Base-by-base conservation (phyloP, 2,797 vertebrate species). In the Hephaestus fuliginosus region DNA sequence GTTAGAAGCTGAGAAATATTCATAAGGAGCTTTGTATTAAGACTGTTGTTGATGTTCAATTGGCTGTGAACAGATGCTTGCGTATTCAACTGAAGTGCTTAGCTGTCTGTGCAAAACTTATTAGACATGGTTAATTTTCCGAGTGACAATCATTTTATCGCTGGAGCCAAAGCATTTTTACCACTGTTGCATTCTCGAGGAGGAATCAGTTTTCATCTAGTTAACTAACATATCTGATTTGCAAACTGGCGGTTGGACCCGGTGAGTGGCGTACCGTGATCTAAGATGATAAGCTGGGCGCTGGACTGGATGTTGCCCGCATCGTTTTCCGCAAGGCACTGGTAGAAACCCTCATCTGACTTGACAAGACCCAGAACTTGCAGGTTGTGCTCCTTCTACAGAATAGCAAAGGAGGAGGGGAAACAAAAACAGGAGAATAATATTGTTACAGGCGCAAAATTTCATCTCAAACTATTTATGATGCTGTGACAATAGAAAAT, bases 311-410 rank as follows among this genome's bases (percentile, higher is more conserved):
- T 93, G 90, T 99, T 99, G 55, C 98, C 97, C n/a, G 94, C 97
- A 68, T 98, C 98, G 2, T 98, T 99, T 93, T 99, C 98, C 0
- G 97, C 97, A 79, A 99, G 96, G 91, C 98, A 99, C 80, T 99
- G 98, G 93, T 99, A 99, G 94, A 98, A 99, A 83, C 98, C 98
- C 93, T 99, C 98, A 49, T 99, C 98, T 11, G 98, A 98, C 88
- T 97, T 98, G 91, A 99, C 97, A 84, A 99, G 95, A 72, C 98
- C 98, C 92, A 99, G 93, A 82, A 99, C 97, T 92, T 99, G 98
- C 89, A 99, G 96, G 91, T 98, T 97, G 94, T 98, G 97, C 91
- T 99, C 97, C 94, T 98, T 97, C 98, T 99, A 82, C 78, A 87
- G n/a, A 67, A 66, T 25, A 63, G 18, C 4, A 48, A 56, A 0